Conservation (phyloP, 2,113 vertebrate genomes). For the Procapra przewalskii region DNA sequence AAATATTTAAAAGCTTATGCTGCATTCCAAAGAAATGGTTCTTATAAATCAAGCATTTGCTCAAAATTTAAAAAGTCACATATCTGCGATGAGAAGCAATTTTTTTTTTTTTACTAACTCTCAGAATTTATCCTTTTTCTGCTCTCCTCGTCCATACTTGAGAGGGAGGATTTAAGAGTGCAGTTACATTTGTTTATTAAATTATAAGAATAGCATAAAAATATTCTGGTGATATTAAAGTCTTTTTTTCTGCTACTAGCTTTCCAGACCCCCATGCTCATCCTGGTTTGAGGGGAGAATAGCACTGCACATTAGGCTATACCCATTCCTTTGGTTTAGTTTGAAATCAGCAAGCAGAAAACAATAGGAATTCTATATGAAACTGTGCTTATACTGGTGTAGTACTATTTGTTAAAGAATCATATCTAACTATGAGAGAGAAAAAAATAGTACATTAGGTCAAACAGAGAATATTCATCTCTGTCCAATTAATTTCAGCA, state of each 20-base stretch:
- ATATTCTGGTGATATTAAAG: neutral
- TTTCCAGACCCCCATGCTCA: neutral
- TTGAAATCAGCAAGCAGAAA: neutral
- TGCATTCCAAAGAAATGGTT: neutral
- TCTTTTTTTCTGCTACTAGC: neutral
- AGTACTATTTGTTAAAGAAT: neutral
- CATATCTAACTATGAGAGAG: neutral
- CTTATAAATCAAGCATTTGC: neutral
- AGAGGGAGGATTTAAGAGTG: neutral
- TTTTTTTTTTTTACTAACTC: neutral
- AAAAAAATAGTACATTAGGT: neutral
- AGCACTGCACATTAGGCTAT: neutral
- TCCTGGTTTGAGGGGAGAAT: neutral
- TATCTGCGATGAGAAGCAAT: neutral
- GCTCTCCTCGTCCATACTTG: neutral
- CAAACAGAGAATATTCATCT: constrained; percentile 8
- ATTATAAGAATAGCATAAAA: neutral
- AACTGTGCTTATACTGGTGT: neutral
- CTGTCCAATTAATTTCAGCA: constrained; percentile 32
- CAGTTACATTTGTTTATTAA: neutral
- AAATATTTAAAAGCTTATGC: neutral
- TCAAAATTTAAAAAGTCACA: neutral
- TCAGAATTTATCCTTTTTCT: neutral
- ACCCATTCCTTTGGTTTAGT: neutral
- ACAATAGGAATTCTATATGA: neutral